Conservation (phyloP, 2,888 invertebrate species). For the Tolmerus cingulatus region DNA sequence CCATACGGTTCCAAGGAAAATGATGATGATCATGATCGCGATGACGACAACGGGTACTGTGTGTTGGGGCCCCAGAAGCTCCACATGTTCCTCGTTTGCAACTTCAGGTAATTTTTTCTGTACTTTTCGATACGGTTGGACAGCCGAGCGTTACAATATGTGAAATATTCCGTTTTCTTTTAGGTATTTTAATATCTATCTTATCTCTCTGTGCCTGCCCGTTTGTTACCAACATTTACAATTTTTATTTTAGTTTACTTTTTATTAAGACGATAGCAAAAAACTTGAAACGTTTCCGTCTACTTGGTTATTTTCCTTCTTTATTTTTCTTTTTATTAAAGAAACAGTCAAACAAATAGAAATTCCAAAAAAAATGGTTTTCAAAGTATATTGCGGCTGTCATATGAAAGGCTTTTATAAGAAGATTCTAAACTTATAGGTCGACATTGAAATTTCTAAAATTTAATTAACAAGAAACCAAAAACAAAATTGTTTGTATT, state of each 20-base stretch:
- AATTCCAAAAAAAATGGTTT: no score
- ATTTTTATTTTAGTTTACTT: neutral
- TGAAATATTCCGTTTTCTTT: constrained; percentile 45
- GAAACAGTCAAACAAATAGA: no score
- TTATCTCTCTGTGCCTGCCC: neutral
- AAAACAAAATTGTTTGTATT: neutral
- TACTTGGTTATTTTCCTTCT: neutral
- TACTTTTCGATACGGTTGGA: constrained; percentile 45
- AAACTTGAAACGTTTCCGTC: neutral
- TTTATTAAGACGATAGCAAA: neutral
- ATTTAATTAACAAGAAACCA: neutral
- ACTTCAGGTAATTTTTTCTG: constrained; percentile 7
- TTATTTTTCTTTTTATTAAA: no score
- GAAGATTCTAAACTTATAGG: neutral
- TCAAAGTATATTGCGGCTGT: no score
- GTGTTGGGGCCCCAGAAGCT: neutral
- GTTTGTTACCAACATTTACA: neutral
- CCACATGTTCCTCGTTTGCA: neutral
- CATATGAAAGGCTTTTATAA: neutral
- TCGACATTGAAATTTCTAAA: neutral
- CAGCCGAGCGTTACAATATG: constrained; percentile 49
- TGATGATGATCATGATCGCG: neutral
- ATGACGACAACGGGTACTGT: neutral
- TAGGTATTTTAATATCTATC: constrained; percentile 10
- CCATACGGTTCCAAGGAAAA: neutral